Conservation (phyloP, 1,140 invertebrate genomes). For the Bombus terrestris region DNA sequence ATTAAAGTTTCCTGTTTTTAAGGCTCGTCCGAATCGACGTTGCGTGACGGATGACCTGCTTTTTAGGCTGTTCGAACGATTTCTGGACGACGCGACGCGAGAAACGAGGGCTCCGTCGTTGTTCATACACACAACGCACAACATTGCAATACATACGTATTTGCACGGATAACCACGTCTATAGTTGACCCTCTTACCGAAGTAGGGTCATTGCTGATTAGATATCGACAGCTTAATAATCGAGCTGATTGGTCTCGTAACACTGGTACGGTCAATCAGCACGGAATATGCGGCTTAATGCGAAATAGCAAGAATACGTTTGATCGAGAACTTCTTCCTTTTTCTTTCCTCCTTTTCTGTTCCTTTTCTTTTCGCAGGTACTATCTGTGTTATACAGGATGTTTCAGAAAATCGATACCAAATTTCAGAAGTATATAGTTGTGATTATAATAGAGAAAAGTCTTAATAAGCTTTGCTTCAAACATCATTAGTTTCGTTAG, state of each 20-base stretch:
- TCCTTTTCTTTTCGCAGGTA: not conserved
- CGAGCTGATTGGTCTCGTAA: not conserved
- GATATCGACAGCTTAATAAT: conserved; percentile 20
- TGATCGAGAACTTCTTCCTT: not conserved
- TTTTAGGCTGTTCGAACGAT: conserved; percentile 15
- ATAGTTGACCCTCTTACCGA: conserved; percentile 19
- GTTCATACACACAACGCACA: not conserved
- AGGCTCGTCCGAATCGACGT: conserved; percentile 45
- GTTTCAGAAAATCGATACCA: not conserved
- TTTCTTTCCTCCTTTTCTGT: not conserved
- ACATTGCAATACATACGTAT: not conserved
- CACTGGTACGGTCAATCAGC: not conserved
- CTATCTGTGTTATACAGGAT: not conserved
- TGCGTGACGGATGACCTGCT: conserved; percentile 60
- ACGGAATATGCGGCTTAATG: not conserved
- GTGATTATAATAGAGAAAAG: not conserved
- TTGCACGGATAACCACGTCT: not conserved
- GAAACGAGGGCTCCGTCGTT: not conserved
- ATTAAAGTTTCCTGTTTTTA: conserved; percentile 68
- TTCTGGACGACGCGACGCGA: conserved; percentile 10
- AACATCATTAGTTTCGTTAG: not conserved
- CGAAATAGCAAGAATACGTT: conserved; percentile 18
- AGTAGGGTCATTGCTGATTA: conserved; percentile 28
- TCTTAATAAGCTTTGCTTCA: not conserved
- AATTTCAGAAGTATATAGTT: no score